Evolutionary conservation across 2,113 vertebrate genomes (phyloP).

Genomic region (Eulemur rufifrons): DNA sequence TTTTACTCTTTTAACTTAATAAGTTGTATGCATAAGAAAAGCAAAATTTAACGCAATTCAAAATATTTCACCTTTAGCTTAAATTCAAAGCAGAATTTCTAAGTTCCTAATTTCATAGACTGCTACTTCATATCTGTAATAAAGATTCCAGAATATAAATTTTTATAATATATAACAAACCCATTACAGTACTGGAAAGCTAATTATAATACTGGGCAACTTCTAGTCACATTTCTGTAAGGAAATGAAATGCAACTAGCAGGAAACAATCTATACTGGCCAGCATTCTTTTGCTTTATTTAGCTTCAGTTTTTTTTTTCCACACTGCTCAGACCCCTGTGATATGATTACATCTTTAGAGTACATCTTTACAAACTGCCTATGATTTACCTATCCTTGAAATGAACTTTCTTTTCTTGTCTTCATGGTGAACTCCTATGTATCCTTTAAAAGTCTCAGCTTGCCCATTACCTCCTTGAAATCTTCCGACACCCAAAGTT

Average conservation of each 20-base stretch:
- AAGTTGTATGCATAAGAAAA: background rate
- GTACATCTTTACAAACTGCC: background rate
- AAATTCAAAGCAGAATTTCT: slow-evolving; percentile 31
- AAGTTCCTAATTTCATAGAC: background rate
- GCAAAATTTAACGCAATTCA: background rate
- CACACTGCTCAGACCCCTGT: background rate
- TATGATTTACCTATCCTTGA: background rate
- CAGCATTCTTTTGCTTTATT: background rate
- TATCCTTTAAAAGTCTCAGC: background rate
- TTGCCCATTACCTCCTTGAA: background rate
- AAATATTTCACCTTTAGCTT: background rate
- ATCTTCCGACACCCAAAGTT: background rate
- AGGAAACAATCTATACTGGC: background rate
- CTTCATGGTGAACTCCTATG: background rate
- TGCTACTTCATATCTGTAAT: background rate
- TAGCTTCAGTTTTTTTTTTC: background rate
- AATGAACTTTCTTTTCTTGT: background rate
- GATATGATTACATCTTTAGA: background rate
- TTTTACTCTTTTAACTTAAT: background rate
- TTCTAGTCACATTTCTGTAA: background rate
- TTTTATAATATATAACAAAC: background rate
- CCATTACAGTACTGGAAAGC: background rate
- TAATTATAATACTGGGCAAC: background rate
- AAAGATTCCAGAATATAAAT: background rate
- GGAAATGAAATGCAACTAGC: background rate